phyloP scores from a whole-genome alignment of 2,888 invertebrate genomes.

The Macrophya alboannulata region DNA sequence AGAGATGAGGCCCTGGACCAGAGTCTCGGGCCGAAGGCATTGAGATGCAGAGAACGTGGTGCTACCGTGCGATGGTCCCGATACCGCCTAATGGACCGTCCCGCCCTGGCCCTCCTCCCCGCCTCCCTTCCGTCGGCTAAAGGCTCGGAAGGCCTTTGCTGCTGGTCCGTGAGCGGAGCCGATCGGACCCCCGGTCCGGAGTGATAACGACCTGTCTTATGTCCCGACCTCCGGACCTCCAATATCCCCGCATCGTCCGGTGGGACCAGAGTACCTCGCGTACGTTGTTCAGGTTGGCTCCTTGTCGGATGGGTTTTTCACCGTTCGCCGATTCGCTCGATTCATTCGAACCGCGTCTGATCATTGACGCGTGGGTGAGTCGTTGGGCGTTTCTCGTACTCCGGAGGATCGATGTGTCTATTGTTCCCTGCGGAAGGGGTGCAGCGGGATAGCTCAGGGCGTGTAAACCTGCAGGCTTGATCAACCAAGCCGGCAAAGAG shows the following conservation, averaged over 20 bases:
- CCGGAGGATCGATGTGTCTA: conserved; percentile 43
- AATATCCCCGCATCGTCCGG: conserved; percentile 55
- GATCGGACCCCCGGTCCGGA: conserved; percentile 57
- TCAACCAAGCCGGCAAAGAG: conserved; percentile 24
- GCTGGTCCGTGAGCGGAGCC: conserved; percentile 47
- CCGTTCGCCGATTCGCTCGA: conserved; percentile 38
- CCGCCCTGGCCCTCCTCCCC: conserved; percentile 73
- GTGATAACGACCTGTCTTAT: conserved; percentile 62
- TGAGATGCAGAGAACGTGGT: conserved; percentile 80
- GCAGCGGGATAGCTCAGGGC: conserved; percentile 24
- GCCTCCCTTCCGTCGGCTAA: conserved; percentile 61
- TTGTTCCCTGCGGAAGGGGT: conserved; percentile 51
- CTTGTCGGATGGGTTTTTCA: conserved; percentile 24
- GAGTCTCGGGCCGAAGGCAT: conserved; percentile 70
- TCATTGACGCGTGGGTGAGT: conserved; percentile 45
- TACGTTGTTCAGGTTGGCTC: conserved; percentile 24
- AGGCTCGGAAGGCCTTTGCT: conserved; percentile 52
- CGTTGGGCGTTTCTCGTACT: conserved; percentile 27
- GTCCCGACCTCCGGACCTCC: conserved; percentile 61
- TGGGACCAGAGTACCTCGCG: conserved; percentile 41
- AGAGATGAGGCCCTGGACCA: conserved; percentile 64
- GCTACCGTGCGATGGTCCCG: conserved; percentile 80
- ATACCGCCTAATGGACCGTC: conserved; percentile 80
- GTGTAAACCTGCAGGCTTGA: conserved; percentile 1
- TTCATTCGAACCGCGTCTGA: conserved; percentile 39